Evolutionary conservation across 2,888 invertebrate genomes (phyloP), one percentile per base, ranked within the genome.

Genomic region (Epirrita christyi): DNA sequence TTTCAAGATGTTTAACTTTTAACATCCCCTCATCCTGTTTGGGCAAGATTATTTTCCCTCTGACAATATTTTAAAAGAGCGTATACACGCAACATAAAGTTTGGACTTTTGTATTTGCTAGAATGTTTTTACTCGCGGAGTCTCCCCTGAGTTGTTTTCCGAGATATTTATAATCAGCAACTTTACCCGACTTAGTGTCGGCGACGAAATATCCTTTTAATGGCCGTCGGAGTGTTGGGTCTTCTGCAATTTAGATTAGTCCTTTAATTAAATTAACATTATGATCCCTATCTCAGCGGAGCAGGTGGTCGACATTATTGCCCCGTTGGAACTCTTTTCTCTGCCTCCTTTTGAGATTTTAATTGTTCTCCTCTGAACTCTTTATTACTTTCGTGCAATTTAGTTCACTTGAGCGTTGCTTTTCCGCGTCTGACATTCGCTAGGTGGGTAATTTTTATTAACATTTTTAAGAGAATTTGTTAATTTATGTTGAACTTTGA

Each of bases 201-300:
- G 81, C 86, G 81, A 75, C 87, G 83, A 88, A 91, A 90, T 89
- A 90, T 87, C 88, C 87, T 85, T 90, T 91, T 90, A 92, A 92
- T 90, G 88, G 88, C 75, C 79, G 85, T 71, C 80, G 78, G 87
- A 85, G 90, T 87, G 90, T 88, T 82, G 91, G 89, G 87, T 88
- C 88, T 85, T 92, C 91, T 91, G 88, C 91, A 91, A 91, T 91
- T 92, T 90, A 92, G 91, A 92, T 92, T 92, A 92, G 91, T 88
- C 90, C 89, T 90, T 91, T 91, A 92, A 92, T 91, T 92, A 92
- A 91, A 92, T 92, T 91, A 91, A 89, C 91, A 90, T 92, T 90
- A 92, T 89, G 89, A 91, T 91, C 87, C 88, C 87, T 87, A 91
- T 91, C 90, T 87, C 78, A 62, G 68, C 72, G 83, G 78, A 85